Evolutionary conservation across 2,888 invertebrate species (phyloP).

Genomic region (Drosophila picticornis): DNA sequence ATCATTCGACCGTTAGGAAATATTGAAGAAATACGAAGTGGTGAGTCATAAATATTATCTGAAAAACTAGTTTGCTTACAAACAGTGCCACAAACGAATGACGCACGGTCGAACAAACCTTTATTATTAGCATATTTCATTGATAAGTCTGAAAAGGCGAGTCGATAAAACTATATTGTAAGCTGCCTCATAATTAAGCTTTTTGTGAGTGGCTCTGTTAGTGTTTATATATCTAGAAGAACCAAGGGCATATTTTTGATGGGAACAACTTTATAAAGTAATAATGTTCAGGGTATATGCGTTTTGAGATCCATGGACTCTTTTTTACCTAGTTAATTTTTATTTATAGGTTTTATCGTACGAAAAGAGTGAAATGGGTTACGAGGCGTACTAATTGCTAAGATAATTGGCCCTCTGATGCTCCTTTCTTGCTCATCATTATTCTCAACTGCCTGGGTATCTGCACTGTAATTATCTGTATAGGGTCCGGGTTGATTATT

Average conservation of each 20-base stretch:
- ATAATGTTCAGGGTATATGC: background rate
- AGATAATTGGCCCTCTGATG: conserved; percentile 40
- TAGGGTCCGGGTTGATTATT: conserved; percentile 12
- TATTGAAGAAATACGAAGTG: background rate
- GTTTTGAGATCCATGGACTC: background rate
- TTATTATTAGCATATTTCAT: background rate
- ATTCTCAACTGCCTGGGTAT: conserved; percentile 21
- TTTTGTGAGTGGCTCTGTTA: background rate
- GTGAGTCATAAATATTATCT: background rate
- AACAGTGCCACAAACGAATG: background rate
- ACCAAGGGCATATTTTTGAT: background rate
- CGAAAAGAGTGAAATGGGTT: conserved; percentile 46
- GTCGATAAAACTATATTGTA: background rate
- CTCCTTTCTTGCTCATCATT: conserved; percentile 35
- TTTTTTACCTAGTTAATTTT: conserved; percentile 16
- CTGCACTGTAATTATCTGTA: conserved; percentile 5
- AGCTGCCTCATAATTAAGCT: background rate
- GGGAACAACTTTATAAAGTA: background rate
- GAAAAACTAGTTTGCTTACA: background rate
- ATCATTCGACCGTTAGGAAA: background rate
- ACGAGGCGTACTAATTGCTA: conserved; percentile 37
- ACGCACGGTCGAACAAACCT: background rate
- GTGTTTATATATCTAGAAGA: background rate
- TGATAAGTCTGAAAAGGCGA: background rate
- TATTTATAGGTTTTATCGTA: conserved; percentile 22